Percentiles rank a stretch among this genome's conserved stretches.
Evolutionary conservation across 2,888 invertebrate genomes (phyloP).

Genomic region (Agonopterix heracliana): DNA sequence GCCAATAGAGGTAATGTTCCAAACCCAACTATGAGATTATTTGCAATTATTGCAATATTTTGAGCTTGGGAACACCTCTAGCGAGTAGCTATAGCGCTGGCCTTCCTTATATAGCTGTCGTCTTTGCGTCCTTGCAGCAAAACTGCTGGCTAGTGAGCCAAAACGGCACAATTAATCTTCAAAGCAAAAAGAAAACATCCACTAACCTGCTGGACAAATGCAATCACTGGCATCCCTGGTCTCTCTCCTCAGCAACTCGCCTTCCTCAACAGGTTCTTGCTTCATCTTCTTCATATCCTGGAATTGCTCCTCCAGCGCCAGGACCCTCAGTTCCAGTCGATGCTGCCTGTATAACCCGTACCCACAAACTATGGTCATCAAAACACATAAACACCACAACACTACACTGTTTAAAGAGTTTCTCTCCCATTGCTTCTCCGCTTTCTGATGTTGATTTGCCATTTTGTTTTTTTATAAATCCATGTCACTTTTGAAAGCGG

Average conservation of each 20-base stretch:
- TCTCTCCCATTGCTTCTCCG: conserved; percentile 36
- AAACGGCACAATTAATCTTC: too few species aligned
- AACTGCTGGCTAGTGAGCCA: too few species aligned
- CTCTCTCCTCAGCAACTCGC: conserved; percentile 39
- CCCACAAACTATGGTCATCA: conserved; percentile 51
- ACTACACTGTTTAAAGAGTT: conserved; percentile 55
- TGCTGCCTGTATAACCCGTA: conserved; percentile 60
- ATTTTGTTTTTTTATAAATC: conserved; percentile 22
- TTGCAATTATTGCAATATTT: too few species aligned
- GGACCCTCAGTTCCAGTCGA: conserved; percentile 51
- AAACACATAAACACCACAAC: conserved; percentile 61
- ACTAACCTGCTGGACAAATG: conserved; percentile 65
- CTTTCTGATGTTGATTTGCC: conserved; percentile 38
- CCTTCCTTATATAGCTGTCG: too few species aligned
- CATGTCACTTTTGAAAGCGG: background rate
- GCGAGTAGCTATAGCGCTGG: too few species aligned
- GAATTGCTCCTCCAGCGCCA: conserved; percentile 48
- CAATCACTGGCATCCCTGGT: conserved; percentile 59
- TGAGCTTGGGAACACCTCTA: too few species aligned
- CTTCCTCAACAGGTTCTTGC: conserved; percentile 22
- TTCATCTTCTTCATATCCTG: conserved; percentile 17
- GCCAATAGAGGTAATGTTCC: too few species aligned
- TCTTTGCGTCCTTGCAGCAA: too few species aligned
- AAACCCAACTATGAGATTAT: too few species aligned
- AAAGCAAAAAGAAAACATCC: background rate